Evolutionary conservation across 1,140 invertebrate genomes (phyloP).

Genomic region (Panagrolaimus sp.): DNA sequence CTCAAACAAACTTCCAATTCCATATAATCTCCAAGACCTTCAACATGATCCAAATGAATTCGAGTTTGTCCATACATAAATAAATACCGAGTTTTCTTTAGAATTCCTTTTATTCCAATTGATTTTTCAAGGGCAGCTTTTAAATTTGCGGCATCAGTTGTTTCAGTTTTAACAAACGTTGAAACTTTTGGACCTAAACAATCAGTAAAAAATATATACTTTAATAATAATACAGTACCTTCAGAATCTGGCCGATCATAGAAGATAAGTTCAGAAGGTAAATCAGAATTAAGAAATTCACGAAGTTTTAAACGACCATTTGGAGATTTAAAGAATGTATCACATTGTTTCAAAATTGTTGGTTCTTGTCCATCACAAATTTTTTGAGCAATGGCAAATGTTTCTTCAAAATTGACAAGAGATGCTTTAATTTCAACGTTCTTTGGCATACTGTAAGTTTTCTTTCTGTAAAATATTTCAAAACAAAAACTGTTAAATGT

Average conservation of each 20-base stretch:
- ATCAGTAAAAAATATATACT: too few species aligned
- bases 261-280: slow-evolving; percentile 66
- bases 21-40: slow-evolving; percentile 75
- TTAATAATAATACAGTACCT: too few species aligned
- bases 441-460: slow-evolving; percentile 52
- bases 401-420: slow-evolving; percentile 46
- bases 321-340: slow-evolving; percentile 70
- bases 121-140: slow-evolving; percentile 31
- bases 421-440: slow-evolving; percentile 61
- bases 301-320: slow-evolving; percentile 74
- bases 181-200: slow-evolving; percentile 71
- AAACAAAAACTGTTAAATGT: too few species aligned
- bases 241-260: slow-evolving; percentile 69
- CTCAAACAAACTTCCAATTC: slow-evolving; percentile 64
- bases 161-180: slow-evolving; percentile 65
- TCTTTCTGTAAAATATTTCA: too few species aligned
- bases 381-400: slow-evolving; percentile 36
- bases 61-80: slow-evolving; percentile 69
- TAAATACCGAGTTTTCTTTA: slow-evolving; percentile 70
- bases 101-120: slow-evolving; percentile 65
- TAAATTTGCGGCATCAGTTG: slow-evolving; percentile 59
- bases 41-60: slow-evolving; percentile 69
- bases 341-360: slow-evolving; percentile 69
- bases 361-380: slow-evolving; percentile 48
- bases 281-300: slow-evolving; percentile 54